Conservation (phyloP, 2,797 vertebrate genomes). For the Synanceia verrucosa region DNA sequence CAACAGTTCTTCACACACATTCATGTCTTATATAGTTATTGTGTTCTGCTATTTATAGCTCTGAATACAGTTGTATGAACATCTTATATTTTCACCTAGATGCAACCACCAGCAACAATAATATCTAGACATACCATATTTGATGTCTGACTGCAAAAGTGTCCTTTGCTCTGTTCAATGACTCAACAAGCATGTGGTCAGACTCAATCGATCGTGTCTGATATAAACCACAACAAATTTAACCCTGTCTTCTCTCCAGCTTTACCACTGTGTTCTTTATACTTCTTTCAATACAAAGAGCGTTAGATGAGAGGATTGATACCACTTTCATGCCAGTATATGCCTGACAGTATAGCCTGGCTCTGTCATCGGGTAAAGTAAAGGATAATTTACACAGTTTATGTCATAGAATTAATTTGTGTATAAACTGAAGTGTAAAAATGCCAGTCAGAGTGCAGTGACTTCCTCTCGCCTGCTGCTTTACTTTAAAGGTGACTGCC, state of each 20-base stretch:
- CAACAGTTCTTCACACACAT: neutral
- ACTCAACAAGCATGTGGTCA: neutral
- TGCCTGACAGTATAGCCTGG: neutral
- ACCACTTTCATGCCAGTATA: too few relatives aligned
- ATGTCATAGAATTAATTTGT: neutral
- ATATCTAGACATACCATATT: neutral
- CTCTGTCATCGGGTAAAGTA: neutral
- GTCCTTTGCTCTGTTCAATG: constrained; percentile 7
- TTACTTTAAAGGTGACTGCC: neutral
- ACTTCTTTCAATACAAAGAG: neutral
- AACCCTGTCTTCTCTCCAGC: neutral
- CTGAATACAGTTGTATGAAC: neutral
- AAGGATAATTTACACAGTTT: neutral
- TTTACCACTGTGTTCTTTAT: neutral
- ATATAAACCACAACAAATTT: neutral
- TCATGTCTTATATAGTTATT: neutral
- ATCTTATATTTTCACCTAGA: neutral
- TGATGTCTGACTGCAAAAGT: constrained; percentile 7
- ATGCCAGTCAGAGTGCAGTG: neutral
- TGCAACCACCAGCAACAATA: neutral
- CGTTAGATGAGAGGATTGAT: neutral
- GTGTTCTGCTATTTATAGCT: neutral
- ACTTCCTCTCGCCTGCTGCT: too few relatives aligned
- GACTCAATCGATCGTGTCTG: neutral
- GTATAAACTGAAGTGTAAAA: neutral